Conservation (phyloP, 2,888 invertebrate species). For the Trichacis sp. region DNA sequence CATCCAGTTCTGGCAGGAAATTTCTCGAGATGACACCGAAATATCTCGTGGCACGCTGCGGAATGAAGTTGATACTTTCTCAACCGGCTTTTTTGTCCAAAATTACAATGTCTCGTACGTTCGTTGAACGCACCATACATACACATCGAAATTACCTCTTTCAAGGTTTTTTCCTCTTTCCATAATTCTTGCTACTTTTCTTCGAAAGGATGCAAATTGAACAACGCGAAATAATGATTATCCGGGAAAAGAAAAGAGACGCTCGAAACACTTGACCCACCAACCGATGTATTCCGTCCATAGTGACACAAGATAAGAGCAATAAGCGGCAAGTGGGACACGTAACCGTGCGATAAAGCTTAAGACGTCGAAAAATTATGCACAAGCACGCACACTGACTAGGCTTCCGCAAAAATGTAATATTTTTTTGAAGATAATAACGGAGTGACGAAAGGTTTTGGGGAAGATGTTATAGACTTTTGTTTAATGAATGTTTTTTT, state of each 20-base stretch:
- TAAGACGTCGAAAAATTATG: constrained; percentile 63
- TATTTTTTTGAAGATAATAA: constrained; percentile 29
- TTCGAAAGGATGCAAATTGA: constrained; percentile 6
- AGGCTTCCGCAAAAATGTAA: constrained; percentile 51
- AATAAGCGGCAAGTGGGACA: constrained; percentile 64
- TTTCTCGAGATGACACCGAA: neutral
- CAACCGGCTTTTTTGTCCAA: too few relatives aligned
- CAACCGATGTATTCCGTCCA: constrained; percentile 32
- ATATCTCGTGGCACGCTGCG: neutral
- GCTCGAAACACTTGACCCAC: constrained; percentile 34
- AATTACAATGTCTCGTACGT: too few relatives aligned
- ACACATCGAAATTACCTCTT: neutral
- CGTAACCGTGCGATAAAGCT: constrained; percentile 63
- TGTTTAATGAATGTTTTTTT: too few relatives aligned
- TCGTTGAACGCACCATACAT: too few relatives aligned
- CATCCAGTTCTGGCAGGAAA: neutral
- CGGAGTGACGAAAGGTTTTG: too few relatives aligned
- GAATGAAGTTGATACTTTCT: neutral
- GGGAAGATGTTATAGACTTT: too few relatives aligned
- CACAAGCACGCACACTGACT: constrained; percentile 60
- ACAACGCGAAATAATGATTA: constrained; percentile 4
- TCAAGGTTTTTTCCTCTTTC: neutral
- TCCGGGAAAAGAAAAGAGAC: constrained; percentile 1
- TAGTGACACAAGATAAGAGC: constrained; percentile 48
- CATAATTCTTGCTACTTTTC: neutral